These are phyloP conservation scores for Pterostichus madidus DNA, from an alignment of 2,888 invertebrate genomes.

Conservation along the genomic window DNA sequence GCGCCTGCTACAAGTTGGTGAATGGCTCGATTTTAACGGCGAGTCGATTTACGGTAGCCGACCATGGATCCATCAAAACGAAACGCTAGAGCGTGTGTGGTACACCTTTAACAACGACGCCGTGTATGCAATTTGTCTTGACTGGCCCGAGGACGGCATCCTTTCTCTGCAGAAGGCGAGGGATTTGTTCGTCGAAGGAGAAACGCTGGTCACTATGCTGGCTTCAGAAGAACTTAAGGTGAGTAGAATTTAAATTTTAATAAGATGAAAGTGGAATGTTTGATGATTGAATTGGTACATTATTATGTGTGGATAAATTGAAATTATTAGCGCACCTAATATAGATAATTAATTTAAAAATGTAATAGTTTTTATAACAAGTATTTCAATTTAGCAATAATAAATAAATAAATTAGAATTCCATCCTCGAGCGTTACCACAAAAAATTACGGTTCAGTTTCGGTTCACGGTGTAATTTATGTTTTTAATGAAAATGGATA, in stretches of 20 bases:
- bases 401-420: too few relatives aligned
- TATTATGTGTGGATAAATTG: too few relatives aligned
- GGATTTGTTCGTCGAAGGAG: constrained; percentile 69
- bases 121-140: constrained; percentile 84
- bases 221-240: constrained; percentile 55
- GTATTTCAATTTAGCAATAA: too few relatives aligned
- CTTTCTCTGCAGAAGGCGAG: constrained; percentile 78
- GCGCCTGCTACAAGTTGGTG: constrained; percentile 87
- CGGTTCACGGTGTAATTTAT: too few relatives aligned
- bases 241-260: neutral
- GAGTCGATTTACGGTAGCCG: constrained; percentile 89
- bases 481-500: too few relatives aligned
- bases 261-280: too few relatives aligned
- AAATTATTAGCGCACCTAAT: too few relatives aligned
- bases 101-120: constrained; percentile 80
- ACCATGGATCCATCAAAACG: constrained; percentile 92
- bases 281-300: too few relatives aligned
- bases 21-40: constrained; percentile 89
- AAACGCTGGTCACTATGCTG: constrained; percentile 46
- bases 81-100: constrained; percentile 87
- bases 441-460: too few relatives aligned
- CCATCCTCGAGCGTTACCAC: too few relatives aligned
- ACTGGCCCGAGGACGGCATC: constrained; percentile 83
- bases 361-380: too few relatives aligned
- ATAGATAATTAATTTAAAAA: too few relatives aligned